Conservation (phyloP, 2,888 invertebrate genomes). For the Onthophagus sagittarius region DNA sequence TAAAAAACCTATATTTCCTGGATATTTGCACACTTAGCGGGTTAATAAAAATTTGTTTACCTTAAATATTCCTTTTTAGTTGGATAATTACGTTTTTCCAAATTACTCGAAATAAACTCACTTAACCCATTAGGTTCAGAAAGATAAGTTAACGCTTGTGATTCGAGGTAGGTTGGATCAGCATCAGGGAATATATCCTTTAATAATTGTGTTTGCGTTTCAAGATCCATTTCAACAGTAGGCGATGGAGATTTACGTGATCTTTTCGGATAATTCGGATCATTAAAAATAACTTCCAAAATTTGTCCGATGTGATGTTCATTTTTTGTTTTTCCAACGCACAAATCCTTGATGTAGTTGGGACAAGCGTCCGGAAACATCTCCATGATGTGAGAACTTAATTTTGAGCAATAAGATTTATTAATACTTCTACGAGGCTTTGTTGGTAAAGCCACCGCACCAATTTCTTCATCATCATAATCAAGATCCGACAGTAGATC, state of each 20-base stretch:
- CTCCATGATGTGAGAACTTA: conserved; percentile 31
- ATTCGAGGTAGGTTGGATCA: conserved; percentile 22
- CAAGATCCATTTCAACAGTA: conserved; percentile 30
- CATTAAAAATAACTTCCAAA: conserved; percentile 29
- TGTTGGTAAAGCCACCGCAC: too few species aligned
- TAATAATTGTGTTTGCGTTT: conserved; percentile 36
- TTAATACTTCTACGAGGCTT: too few species aligned
- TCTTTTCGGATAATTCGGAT: conserved; percentile 36
- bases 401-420: conserved; percentile 12
- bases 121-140: conserved; percentile 17
- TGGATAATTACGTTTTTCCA: conserved; percentile 22
- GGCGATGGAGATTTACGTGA: conserved; percentile 18
- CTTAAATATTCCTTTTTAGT: conserved; percentile 24
- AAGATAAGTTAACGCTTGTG: conserved; percentile 18
- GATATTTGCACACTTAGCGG: too few species aligned
- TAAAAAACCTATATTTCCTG: too few species aligned
- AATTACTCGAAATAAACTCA: conserved; percentile 19
- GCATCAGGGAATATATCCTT: conserved; percentile 32
- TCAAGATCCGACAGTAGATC: too few species aligned
- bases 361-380: conserved; percentile 39
- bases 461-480: too few species aligned
- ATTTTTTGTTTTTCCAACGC: conserved; percentile 27
- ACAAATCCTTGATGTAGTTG: conserved; percentile 33
- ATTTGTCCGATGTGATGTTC: conserved; percentile 30
- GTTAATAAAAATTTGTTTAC: conserved; percentile 3